Evolutionary conservation across 2,888 invertebrate species (phyloP).

Genomic region (Cephus pygmeus): DNA sequence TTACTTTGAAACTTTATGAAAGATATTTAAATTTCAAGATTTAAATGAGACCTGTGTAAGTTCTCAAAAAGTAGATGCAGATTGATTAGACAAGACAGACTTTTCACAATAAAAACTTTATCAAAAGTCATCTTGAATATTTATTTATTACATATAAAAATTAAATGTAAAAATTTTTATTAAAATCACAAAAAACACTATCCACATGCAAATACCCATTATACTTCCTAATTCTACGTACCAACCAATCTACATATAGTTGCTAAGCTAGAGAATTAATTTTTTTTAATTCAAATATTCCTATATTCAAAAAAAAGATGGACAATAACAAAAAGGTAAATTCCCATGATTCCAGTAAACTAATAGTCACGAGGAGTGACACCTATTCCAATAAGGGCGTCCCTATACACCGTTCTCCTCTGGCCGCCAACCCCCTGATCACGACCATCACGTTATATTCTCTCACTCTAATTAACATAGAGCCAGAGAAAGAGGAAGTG

Average conservation of each 20-base stretch:
- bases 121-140: neutral
- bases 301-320: neutral
- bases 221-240: neutral
- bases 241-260: neutral
- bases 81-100: neutral
- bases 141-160: neutral
- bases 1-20: neutral
- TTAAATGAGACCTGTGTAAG: neutral
- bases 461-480: slow-evolving; percentile 42
- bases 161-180: neutral
- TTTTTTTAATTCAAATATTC: neutral
- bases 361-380: slow-evolving; percentile 38
- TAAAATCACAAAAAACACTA: neutral
- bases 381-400: slow-evolving; percentile 44
- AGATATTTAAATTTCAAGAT: neutral
- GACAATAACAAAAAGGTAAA: slow-evolving; percentile 28
- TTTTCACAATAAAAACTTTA: neutral
- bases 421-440: neutral
- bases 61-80: neutral
- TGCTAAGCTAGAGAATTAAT: neutral
- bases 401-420: neutral
- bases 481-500: slow-evolving; percentile 21
- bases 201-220: neutral
- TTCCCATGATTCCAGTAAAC: slow-evolving; percentile 35
- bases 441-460: slow-evolving; percentile 13